A percentile compares a stretch with the other conserved stretches of the same genome.
Evolutionary conservation across 2,888 invertebrate species (phyloP).

Genomic region (Ptycholaimellus sp.): DNA sequence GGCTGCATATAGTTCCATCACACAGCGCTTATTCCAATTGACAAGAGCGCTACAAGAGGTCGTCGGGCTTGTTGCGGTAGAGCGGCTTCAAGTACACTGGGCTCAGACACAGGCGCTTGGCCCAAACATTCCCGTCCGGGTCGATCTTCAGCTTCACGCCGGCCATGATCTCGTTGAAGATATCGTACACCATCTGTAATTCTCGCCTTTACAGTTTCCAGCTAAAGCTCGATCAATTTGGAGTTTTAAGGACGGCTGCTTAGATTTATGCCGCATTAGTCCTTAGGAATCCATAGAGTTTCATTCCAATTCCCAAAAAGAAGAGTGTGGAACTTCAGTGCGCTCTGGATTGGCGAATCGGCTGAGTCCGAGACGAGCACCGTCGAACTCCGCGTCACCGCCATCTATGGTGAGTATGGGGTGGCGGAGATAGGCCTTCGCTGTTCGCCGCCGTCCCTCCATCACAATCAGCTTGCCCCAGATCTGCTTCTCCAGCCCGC

Average conservation of each 20-base stretch:
- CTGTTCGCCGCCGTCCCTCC: conserved; percentile 8
- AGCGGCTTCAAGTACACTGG: conserved; percentile 9
- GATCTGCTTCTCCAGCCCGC: conserved; percentile 10
- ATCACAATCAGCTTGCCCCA: conserved; percentile 10
- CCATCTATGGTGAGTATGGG: conserved; percentile 8
- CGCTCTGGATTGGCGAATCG: conserved; percentile 2
- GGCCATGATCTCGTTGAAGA: too few relatives aligned
- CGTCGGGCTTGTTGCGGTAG: conserved; percentile 5
- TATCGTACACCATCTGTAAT: too few relatives aligned
- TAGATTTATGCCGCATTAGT: too few relatives aligned
- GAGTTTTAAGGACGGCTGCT: too few relatives aligned
- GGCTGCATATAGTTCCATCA: too few relatives aligned
- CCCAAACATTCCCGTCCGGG: conserved; percentile 11
- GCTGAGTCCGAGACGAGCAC: conserved; percentile 4
- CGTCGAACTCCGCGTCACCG: conserved; percentile 8
- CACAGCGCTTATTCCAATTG: too few relatives aligned
- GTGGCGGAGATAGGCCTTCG: conserved; percentile 9
- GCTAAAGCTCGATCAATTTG: too few relatives aligned
- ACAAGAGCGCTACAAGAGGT: too few relatives aligned
- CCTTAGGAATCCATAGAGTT: too few relatives aligned
- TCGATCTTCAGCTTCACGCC: conserved; percentile 9
- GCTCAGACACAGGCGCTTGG: conserved; percentile 8
- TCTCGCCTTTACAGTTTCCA: too few relatives aligned
- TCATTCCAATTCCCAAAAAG: too few relatives aligned
- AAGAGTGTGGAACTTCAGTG: too few relatives aligned